These are phyloP conservation scores for Mormyrops boulengeri DNA, from an alignment of 2,797 vertebrate genomes.

Conservation along the genomic window DNA sequence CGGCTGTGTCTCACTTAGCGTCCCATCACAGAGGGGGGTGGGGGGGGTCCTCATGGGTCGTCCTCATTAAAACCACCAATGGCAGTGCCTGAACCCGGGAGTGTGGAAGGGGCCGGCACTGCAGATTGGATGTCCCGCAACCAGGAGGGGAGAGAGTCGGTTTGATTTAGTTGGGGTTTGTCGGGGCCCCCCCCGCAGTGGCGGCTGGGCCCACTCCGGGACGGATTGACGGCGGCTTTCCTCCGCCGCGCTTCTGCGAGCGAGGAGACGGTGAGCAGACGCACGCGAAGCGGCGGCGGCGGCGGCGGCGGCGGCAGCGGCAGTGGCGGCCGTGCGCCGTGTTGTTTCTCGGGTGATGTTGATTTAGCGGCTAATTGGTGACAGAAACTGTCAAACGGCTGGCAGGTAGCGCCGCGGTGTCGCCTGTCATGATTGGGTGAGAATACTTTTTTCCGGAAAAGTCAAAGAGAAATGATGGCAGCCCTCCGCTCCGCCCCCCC, in stretches of 20 bases:
- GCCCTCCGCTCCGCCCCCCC: constrained; percentile 22
- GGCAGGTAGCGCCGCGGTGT: constrained; percentile 67
- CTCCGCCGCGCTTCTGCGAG: not conserved
- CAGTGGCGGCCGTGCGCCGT: constrained; percentile 24
- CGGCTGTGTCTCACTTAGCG: constrained; percentile 95
- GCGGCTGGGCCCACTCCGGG: constrained; percentile 44
- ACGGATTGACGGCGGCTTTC: constrained; percentile 2
- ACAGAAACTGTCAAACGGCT: constrained; percentile 82
- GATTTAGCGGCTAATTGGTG: constrained; percentile 84
- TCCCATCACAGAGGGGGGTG: constrained; percentile 82
- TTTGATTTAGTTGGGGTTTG: constrained; percentile 66
- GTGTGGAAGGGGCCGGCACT: constrained; percentile 40
- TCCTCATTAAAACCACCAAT: constrained; percentile 77
- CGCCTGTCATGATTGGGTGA: constrained; percentile 67
- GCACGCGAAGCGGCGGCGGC: not conserved
- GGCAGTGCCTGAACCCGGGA: constrained; percentile 72
- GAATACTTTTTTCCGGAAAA: constrained; percentile 68
- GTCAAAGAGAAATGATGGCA: constrained; percentile 56
- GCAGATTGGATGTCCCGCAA: constrained; percentile 27
- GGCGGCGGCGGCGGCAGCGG: too few relatives aligned
- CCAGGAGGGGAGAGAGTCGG: constrained; percentile 35
- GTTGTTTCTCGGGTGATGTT: constrained; percentile 69
- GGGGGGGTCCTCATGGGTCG: constrained; percentile 48
- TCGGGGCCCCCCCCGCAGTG: constrained; percentile 49
- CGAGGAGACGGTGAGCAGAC: constrained; percentile 14